A percentile compares a stretch with the other conserved stretches of the same genome.
Evolutionary conservation across 2,888 invertebrate genomes (phyloP).

Genomic region (Cephus pygmeus): DNA sequence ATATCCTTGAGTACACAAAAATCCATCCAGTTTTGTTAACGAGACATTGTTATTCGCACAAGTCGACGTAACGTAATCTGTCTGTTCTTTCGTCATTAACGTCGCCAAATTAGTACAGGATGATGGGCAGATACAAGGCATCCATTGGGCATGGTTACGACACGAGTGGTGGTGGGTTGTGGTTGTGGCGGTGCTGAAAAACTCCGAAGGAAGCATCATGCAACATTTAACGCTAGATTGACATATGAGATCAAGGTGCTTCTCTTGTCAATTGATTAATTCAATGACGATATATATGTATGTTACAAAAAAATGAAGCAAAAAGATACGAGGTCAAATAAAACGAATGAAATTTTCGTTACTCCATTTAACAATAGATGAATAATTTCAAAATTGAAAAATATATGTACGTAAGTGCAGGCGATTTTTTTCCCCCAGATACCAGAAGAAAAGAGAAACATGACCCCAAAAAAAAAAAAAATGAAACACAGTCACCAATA

Average conservation of each 20-base stretch:
- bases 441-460: background rate
- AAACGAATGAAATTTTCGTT: background rate
- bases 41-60: slow-evolving; percentile 8
- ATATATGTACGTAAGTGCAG: background rate
- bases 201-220: slow-evolving; percentile 33
- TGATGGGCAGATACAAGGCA: slow-evolving; percentile 5
- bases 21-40: background rate
- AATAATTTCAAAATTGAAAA: background rate
- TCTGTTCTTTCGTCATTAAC: background rate
- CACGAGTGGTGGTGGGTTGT: slow-evolving; percentile 23
- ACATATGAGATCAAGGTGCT: background rate
- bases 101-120: slow-evolving; percentile 2
- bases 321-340: background rate
- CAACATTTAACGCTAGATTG: slow-evolving; percentile 24
- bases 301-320: background rate
- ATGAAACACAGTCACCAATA: background rate
- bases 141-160: slow-evolving; percentile 30
- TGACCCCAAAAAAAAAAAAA: background rate
- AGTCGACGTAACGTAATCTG: background rate
- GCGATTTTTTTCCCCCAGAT: background rate
- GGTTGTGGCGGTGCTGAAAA: slow-evolving; percentile 4
- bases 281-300: background rate
- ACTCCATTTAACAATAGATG: background rate
- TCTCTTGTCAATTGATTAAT: background rate
- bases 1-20: background rate